Evolutionary conservation across 2,113 vertebrate genomes (phyloP), one percentile per base, ranked within the genome.

Genomic region (Lepisosteus osseus): DNA sequence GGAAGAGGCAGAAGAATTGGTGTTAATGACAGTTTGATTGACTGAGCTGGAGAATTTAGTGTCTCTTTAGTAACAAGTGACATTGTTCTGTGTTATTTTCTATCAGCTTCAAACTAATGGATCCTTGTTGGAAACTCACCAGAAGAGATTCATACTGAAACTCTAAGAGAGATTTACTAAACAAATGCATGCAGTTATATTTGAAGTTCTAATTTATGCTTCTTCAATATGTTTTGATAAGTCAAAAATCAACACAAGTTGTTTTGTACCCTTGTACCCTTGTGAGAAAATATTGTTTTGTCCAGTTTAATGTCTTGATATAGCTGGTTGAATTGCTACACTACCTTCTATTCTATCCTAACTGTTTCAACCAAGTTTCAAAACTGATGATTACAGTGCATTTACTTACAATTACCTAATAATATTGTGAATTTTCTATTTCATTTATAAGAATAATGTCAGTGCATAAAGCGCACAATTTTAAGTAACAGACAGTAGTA

Each of bases 1-100:
- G 66, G 76, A 77, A 63, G 66, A 70, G 72, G 56, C 75, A 11
- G n/a, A 73, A 77, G 73, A 72, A 77, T 74, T 69, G 68, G 17
- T 72, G 75, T 76, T 78, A 79, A 78, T 72, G 68, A 61, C n/a
- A 68, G 65, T 75, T 69, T 70, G 79, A 70, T 71, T 72, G 73
- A 79, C 79, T 82, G 69, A 54, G 68, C 68, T 68, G 73, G 74
- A 44, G 66, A 45, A 54, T 56, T 71, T 29, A 15, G 45, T 75
- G 47, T 63, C 42, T 2, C 3, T 65, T 79, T 56, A 75, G 64
- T 66, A 13, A 54, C 62, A 68, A 68, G 41, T 41, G 17, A 67
- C 43, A 57, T 70, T 72, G 71, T 54, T 66, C 41, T 69, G 56
- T 70, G 57, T 66, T 77, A 57, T 59, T 72, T 44, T 65, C 74